phyloP scores from a whole-genome alignment of 1,140 invertebrate species.

The Harpegnathos saltator region DNA sequence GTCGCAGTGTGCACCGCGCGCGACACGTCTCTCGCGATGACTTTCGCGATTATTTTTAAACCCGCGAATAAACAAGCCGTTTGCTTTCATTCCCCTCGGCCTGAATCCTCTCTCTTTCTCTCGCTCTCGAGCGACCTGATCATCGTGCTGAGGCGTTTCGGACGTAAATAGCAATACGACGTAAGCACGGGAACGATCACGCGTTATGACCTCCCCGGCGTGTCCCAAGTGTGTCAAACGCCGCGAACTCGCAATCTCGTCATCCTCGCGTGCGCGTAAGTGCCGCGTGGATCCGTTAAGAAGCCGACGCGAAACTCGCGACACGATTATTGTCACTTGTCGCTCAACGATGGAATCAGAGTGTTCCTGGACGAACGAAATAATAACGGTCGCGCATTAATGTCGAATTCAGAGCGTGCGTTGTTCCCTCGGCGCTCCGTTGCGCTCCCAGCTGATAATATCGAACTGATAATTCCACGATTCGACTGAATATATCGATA shows the following conservation, averaged over 20 bases:
- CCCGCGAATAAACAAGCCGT: not conserved
- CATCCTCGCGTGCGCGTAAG: constrained; percentile 29
- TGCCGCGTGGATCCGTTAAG: constrained; percentile 6
- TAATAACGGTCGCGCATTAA: not conserved
- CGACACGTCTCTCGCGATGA: constrained; percentile 1
- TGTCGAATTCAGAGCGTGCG: not conserved
- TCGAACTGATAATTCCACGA: too few species aligned
- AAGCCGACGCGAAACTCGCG: constrained; percentile 17
- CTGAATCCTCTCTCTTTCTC: not conserved
- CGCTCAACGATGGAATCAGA: not conserved
- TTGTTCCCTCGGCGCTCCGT: not conserved
- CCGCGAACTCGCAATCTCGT: constrained; percentile 17
- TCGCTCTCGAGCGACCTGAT: not conserved
- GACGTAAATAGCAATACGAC: not conserved
- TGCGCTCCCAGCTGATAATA: too few species aligned
- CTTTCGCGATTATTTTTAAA: constrained; percentile 31
- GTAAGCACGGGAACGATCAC: not conserved
- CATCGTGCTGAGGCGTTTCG: not conserved
- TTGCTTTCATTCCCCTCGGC: not conserved
- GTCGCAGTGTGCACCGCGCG: constrained; percentile 26
- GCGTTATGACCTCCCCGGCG: constrained; percentile 5
- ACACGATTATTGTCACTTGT: constrained; percentile 17
- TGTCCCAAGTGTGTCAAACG: constrained; percentile 32
- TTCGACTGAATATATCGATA: constrained; percentile 1
- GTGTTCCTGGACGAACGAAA: constrained; percentile 1